These are phyloP conservation scores for Gadus chalcogrammus DNA, from an alignment of 2,113 vertebrate species.

Conservation along the genomic window DNA sequence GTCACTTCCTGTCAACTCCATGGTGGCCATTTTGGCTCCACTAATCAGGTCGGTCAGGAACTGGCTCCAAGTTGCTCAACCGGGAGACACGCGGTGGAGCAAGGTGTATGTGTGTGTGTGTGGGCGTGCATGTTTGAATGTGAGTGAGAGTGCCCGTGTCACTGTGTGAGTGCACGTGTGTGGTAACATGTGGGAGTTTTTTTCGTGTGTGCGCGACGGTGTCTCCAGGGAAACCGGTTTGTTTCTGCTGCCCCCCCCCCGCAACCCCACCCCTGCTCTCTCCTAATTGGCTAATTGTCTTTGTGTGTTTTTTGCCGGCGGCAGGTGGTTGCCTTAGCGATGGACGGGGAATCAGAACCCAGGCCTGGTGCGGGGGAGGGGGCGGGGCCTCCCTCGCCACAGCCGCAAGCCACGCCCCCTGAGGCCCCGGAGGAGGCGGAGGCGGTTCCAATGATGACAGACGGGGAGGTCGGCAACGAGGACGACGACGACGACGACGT, in stretches of 20 bases:
- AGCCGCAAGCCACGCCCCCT: constrained; percentile 49
- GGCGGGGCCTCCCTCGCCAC: constrained; percentile 76
- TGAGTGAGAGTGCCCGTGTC: not conserved
- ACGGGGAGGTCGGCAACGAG: constrained; percentile 57
- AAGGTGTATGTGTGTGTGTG: not conserved
- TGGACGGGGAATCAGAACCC: constrained; percentile 82
- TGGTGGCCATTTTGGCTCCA: no score
- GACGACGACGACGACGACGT: constrained; percentile 82
- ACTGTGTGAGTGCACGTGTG: not conserved
- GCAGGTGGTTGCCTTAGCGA: constrained; percentile 80
- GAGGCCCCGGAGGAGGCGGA: constrained; percentile 27
- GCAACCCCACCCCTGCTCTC: no score
- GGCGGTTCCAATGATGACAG: constrained; percentile 62
- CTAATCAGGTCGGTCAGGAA: no score
- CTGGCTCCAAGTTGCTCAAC: not conserved
- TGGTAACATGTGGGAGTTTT: not conserved
- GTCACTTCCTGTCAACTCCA: no score
- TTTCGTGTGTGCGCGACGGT: not conserved
- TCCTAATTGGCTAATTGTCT: no score
- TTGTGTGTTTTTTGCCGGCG: constrained; percentile 9
- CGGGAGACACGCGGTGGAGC: not conserved
- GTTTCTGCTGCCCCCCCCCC: no score
- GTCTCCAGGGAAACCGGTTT: no score
- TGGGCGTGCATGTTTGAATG: not conserved
- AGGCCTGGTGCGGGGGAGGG: constrained; percentile 61